A percentile compares a stretch with the other conserved stretches of the same genome.
These are phyloP conservation scores for Octomys mimax DNA, from an alignment of 2,797 vertebrate genomes.

Conservation along the genomic window DNA sequence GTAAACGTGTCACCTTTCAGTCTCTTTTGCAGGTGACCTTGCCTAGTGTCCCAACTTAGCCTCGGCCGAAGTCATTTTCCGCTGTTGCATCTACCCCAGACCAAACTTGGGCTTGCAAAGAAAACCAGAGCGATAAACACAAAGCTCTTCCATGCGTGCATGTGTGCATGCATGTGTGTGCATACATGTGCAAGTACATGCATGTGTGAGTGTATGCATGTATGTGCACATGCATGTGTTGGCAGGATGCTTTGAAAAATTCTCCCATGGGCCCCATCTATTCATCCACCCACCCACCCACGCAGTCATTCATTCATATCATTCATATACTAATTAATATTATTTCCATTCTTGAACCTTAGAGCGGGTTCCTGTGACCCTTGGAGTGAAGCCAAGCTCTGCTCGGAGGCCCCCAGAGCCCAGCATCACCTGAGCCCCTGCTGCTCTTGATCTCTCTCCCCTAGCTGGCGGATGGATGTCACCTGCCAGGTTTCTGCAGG, in stretches of 20 bases:
- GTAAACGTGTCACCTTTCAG: neutral
- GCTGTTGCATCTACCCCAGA: neutral
- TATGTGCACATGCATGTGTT: neutral
- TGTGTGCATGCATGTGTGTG: neutral
- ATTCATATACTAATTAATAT: neutral
- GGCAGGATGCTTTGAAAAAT: neutral
- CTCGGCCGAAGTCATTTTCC: neutral
- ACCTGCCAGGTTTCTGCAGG: neutral
- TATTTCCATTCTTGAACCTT: neutral
- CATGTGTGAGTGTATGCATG: neutral
- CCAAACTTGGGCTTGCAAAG: neutral
- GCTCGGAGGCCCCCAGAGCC: fast-evolving
- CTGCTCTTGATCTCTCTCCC: neutral
- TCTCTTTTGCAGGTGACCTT: neutral
- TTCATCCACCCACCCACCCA: neutral
- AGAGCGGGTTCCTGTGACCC: neutral
- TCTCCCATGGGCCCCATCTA: no score
- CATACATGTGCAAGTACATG: neutral
- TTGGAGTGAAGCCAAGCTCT: neutral
- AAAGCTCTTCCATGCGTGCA: neutral
- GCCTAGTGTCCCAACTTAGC: neutral
- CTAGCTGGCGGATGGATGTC: no score
- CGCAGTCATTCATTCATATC: neutral
- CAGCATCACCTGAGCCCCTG: fast-evolving
- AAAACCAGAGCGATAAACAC: neutral